phyloP scores from a whole-genome alignment of 2,797 vertebrate species.

The Siniperca scherzeri region DNA sequence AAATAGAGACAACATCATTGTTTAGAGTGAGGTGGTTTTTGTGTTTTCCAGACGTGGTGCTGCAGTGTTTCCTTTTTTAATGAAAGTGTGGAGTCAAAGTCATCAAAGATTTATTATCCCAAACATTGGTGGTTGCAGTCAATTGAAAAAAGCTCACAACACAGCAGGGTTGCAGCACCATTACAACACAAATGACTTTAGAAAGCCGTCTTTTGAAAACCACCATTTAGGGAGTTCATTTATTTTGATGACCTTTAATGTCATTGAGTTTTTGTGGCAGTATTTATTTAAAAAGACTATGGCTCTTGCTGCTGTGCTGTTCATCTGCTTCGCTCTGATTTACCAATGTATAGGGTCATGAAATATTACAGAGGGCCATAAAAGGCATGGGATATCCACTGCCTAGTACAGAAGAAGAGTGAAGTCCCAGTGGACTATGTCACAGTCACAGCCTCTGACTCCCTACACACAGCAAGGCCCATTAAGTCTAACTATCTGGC shows the following conservation, averaged over 20 bases:
- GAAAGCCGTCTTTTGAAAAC: constrained; percentile 61
- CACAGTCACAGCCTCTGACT: constrained; percentile 71
- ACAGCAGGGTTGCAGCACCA: constrained; percentile 62
- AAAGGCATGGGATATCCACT: constrained; percentile 67
- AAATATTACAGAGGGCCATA: constrained; percentile 81
- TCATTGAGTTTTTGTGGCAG: constrained; percentile 44
- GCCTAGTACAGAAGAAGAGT: constrained; percentile 48
- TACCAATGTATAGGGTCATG: constrained; percentile 75
- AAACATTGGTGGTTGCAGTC: constrained; percentile 58
- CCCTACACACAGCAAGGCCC: constrained; percentile 73
- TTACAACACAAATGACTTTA: constrained; percentile 74
- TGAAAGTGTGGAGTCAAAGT: constrained; percentile 56
- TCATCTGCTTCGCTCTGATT: constrained; percentile 63
- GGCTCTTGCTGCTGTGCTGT: constrained; percentile 37
- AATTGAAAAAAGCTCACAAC: constrained; percentile 61
- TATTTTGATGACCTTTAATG: constrained; percentile 69
- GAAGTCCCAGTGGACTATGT: constrained; percentile 70
- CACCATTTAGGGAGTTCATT: constrained; percentile 74
- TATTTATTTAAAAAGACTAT: constrained; percentile 45
- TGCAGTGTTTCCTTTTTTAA: constrained; percentile 52
- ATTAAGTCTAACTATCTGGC: constrained; percentile 78
- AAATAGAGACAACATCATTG: not conserved
- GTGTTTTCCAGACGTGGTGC: constrained; percentile 20
- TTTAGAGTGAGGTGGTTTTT: constrained; percentile 19
- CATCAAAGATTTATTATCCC: constrained; percentile 68